Conservation (phyloP, 1,140 invertebrate genomes). For the Bacillus rossius region DNA sequence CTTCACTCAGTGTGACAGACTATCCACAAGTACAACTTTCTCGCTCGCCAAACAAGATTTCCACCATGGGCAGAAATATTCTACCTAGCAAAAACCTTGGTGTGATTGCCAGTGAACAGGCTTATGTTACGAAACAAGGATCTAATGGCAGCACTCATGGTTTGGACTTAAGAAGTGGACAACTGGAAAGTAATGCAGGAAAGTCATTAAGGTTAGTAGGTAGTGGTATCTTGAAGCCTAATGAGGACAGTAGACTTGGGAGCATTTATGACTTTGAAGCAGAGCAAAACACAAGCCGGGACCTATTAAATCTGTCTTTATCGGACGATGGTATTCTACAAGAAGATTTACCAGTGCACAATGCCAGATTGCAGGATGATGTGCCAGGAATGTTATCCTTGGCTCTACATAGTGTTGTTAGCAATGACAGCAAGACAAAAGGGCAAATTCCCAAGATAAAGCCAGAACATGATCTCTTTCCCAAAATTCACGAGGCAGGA, state of each 20-base stretch:
- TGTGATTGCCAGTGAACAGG: neutral
- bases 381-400: neutral
- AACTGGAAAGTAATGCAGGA: neutral
- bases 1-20: too few species aligned
- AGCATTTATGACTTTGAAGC: slow-evolving; percentile 27
- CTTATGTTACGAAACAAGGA: neutral
- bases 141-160: neutral
- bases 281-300: slow-evolving; percentile 38
- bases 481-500: too few species aligned
- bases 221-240: neutral
- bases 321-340: slow-evolving; percentile 29
- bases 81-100: neutral
- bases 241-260: neutral
- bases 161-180: neutral
- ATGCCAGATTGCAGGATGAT: neutral
- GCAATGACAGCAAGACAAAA: neutral
- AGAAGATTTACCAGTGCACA: neutral
- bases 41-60: too few species aligned
- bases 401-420: neutral
- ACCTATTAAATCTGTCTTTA: slow-evolving; percentile 34
- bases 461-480: neutral
- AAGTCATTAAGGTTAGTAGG: neutral
- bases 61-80: too few species aligned
- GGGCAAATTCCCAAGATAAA: neutral
- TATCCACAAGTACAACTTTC: too few species aligned